Percentiles rank a stretch among this genome's conserved stretches.
Conservation (phyloP, 2,113 vertebrate genomes). For the Orycteropus afer region DNA sequence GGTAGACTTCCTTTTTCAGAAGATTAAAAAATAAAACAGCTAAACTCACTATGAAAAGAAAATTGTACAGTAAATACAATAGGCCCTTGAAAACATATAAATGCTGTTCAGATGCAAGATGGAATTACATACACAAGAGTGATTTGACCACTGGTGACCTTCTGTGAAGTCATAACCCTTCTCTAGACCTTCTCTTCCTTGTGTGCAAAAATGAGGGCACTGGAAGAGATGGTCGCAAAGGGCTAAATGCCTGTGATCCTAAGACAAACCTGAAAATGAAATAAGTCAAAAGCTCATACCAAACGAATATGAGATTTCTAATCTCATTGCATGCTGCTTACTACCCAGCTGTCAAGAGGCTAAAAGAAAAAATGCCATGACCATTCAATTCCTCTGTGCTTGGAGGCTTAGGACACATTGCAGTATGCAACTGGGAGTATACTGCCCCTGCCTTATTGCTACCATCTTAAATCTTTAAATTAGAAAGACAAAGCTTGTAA, state of each 20-base stretch:
- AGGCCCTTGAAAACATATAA: not conserved
- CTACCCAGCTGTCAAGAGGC: not conserved
- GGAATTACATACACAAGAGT: accelerated
- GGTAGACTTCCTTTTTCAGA: not conserved
- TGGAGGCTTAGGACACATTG: accelerated
- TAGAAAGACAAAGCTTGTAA: not conserved
- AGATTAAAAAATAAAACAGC: not conserved
- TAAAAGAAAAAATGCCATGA: accelerated
- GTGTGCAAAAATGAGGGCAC: accelerated
- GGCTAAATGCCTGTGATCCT: not conserved
- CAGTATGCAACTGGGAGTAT: accelerated
- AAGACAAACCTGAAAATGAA: no score
- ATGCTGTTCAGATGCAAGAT: accelerated
- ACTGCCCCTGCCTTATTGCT: accelerated
- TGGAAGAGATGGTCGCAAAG: not conserved
- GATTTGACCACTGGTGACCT: accelerated
- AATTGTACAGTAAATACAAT: accelerated
- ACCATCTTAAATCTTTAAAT: accelerated
- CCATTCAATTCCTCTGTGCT: accelerated
- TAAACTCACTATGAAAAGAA: not conserved
- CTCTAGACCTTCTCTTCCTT: not conserved
- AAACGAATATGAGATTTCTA: no score
- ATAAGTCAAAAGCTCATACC: not conserved
- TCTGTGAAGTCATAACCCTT: accelerated
- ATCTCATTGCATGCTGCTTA: accelerated